Base-by-base conservation (phyloP, 2,797 vertebrate genomes). In the Scolopax bukidnonensis region DNA sequence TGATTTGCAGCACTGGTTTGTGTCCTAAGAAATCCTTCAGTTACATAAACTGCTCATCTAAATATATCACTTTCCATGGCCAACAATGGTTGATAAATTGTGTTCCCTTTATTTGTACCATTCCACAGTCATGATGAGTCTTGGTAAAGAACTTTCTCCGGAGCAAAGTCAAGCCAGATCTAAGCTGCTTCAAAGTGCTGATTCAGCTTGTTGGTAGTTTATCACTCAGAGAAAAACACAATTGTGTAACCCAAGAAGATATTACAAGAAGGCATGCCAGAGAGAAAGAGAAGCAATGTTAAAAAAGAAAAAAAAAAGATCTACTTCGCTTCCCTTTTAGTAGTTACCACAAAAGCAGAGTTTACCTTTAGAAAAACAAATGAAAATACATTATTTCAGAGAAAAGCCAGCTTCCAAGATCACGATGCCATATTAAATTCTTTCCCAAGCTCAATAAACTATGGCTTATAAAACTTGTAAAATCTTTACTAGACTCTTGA, bases 401-500 rank as follows among this genome's bases (percentile, higher is more conserved):
- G 90, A 91, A 95, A 74, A 95, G 65, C 47, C 53, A 86, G 91
- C 88, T 96, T 98, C 94, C 95, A 97, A 96, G 92, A 93, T 96
- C 90, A 96, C 36, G 0, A 95, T 97, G 93, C 96, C 95, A 91
- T 97, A 97, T 97, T 97, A 96, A 96, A 98, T 97, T 97, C 96
- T 92, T 97, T 96, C 82, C 93, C 96, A 97, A 95, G 80, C 96
- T 97, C 95, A 97, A 97, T 97, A 97, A 97, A 98, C 93, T 96
- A 90, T 95, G 96, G 97, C 98, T 98, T 98, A 95, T 96, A 98
- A 96, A 95, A 96, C 97, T 97, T 98, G 91, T 98, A 97, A 98
- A 98, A 97, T 94, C 89, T 97, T 98, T 97, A 98, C 94, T 97
- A 97, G 97, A 79, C 96, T 97, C 97, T 95, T 97, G 97, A 97